Evolutionary conservation across 2,797 vertebrate genomes (phyloP), one percentile per base, ranked within the genome.

Genomic region (Telmatherina bonti): DNA sequence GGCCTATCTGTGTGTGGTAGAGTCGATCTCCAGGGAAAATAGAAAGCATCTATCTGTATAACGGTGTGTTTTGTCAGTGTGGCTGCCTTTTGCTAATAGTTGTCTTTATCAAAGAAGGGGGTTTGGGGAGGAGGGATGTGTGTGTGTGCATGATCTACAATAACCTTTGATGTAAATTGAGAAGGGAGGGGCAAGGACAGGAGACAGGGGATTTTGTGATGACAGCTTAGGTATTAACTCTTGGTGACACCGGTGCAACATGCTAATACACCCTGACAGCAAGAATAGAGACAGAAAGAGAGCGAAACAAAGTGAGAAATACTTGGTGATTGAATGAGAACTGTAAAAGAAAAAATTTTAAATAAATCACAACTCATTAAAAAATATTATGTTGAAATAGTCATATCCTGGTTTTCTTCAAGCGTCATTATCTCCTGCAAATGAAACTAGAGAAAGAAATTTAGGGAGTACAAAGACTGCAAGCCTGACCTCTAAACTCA

Each of bases 211-310:
- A 84, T 83, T 81, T 73, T 68, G 75, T 54, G 51, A 60, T 84
- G 86, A 86, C 82, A 88, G 88, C 78, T 79, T 43, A 79, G 78
- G 77, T 83, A 85, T 91, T 85, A 89, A 85, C 74, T 73, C 74
- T 79, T 43, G 70, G 78, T 78, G 86, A 83, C 86, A 84, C 68
- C 56, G 72, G 68, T 72, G 64, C 58, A 85, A 83, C 78, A 66
- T 85, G 74, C 67, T 57, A 88, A 88, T 87, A 85, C 43, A 59
- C 52, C 54, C 52, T 78, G 73, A 86, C 67, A 83, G 79, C 67
- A 49, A 76, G 60, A 53, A 67, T 51, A 76, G 68, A 38, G 51
- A 38, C 29, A 22, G 16, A 43, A n/a, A 49, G 43, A 43, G 30
- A 69, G 43, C 38, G 38, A 62, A 52, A 59, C 10, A 53, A 36